These are phyloP conservation scores for Furnarius figulus DNA, from an alignment of 2,113 vertebrate species.

Conservation along the genomic window DNA sequence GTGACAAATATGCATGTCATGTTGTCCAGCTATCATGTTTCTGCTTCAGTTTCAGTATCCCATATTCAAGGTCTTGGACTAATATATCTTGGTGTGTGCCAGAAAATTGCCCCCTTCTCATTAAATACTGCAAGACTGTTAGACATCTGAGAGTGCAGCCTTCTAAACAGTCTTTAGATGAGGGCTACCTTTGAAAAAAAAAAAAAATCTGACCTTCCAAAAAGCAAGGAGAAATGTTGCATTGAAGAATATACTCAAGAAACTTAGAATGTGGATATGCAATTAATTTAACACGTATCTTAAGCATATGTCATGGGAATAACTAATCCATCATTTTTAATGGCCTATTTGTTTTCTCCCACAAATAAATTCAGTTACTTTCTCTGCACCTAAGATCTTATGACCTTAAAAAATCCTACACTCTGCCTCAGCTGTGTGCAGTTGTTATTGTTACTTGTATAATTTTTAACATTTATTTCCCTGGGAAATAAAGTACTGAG, in stretches of 20 bases:
- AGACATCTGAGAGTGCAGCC: neutral
- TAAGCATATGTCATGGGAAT: neutral
- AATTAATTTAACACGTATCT: neutral
- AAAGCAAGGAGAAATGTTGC: neutral
- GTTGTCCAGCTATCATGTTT: neutral
- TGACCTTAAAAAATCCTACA: neutral
- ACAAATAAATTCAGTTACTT: neutral
- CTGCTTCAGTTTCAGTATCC: neutral
- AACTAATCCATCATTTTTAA: neutral
- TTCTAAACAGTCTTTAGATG: neutral
- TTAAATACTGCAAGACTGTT: neutral
- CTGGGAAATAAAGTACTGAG: neutral
- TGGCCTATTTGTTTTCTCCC: neutral
- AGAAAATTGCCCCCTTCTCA: neutral
- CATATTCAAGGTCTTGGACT: neutral
- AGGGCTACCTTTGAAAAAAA: neutral
- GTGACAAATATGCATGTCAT: neutral
- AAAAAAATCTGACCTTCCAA: neutral
- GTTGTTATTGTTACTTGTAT: neutral
- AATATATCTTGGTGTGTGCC: neutral
- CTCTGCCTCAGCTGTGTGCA: neutral
- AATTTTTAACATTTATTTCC: neutral
- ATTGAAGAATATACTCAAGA: neutral
- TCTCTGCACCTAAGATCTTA: neutral
- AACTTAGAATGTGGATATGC: neutral